Base-by-base conservation (phyloP, 2,113 vertebrate genomes). In the Phocoena sinus region DNA sequence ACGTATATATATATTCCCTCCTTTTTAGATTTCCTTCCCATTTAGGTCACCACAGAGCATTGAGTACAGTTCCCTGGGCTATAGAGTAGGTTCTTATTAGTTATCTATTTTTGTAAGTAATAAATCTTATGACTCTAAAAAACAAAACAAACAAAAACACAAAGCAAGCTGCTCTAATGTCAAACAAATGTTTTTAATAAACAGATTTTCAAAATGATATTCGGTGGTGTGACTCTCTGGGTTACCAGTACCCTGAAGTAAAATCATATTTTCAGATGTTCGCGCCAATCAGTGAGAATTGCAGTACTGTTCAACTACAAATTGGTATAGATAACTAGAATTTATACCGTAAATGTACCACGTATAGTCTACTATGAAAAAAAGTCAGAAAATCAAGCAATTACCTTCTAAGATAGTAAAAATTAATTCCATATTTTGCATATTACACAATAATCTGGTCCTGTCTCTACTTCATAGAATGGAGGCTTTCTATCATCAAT, bases 161-260 rank as follows among this genome's bases (percentile, higher is more conserved):
- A 53, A 53, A 53, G 53, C 53, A 53, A 67, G 26, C 12, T 33
- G 12, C 6, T 77, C 56, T 71, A 47, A 95, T 25, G 62, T 89
- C 84, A 89, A 94, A 82, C 56, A 86, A 96, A 74, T 94, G 63
- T 41, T 97, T 90, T 80, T 68, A 79, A 96, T 70, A 90, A 90
- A 44, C 87, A 84, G 62, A 76, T 95, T 96, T 81, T 67, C 65
- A 89, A 83, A 89, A 53, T 88, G n/a, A 83, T 71, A 74, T 53
- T 82, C n/a, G 56, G 31, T 68, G 47, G 93, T 79, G 31, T 88
- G 65, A 41, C 20, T 89, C 47, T 53, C 50, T 84, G 58, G 50
- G 33, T 91, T 92, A 90, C 70, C 20, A n/a, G 73, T 84, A 82
- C 14, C 38, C 38, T 90, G 26, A 93, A 96, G 28, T 85, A 44